A percentile compares a stretch with the other conserved stretches of the same genome.
Conservation (phyloP, 1,140 invertebrate genomes). For the Trachelipus rathkii region DNA sequence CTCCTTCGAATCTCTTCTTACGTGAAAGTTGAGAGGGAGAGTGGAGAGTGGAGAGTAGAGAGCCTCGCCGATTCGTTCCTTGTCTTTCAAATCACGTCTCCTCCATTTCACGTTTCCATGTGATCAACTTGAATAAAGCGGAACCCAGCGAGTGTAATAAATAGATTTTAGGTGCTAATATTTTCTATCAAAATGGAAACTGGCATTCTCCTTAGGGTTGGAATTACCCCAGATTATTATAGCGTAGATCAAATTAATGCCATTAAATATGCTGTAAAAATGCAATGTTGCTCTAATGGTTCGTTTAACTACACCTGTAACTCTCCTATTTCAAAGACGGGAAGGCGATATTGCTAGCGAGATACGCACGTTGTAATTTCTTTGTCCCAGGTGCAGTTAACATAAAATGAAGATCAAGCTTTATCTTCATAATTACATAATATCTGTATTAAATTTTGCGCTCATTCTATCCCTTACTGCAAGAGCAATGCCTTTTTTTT, state of each 20-base stretch:
- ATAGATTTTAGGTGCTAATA: conserved; percentile 11
- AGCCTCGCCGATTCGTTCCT: neutral
- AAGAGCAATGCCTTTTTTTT: neutral
- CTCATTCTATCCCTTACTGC: neutral
- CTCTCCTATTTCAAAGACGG: conserved; percentile 3
- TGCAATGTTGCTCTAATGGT: conserved; percentile 12
- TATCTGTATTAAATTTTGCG: conserved; percentile 5
- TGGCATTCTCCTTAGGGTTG: conserved; percentile 11
- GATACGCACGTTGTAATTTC: conserved; percentile 7
- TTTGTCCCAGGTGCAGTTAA: conserved; percentile 3
- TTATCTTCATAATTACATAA: conserved; percentile 14
- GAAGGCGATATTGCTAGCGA: neutral
- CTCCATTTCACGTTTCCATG: conserved; percentile 4
- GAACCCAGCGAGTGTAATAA: neutral
- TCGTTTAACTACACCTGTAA: conserved; percentile 6
- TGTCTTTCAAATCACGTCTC: conserved; percentile 2
- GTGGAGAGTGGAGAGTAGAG: neutral
- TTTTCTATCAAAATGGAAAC: conserved; percentile 13
- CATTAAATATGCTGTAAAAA: conserved; percentile 13
- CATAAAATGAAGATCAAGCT: conserved; percentile 3
- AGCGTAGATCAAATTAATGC: conserved; percentile 10
- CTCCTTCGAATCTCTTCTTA: neutral
- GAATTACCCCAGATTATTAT: conserved; percentile 13
- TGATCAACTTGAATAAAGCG: neutral
- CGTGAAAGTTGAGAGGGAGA: neutral